Evolutionary conservation across 2,888 invertebrate species (phyloP), one percentile per base, ranked within the genome.

Genomic region (Nipponacmea schrenckii): DNA sequence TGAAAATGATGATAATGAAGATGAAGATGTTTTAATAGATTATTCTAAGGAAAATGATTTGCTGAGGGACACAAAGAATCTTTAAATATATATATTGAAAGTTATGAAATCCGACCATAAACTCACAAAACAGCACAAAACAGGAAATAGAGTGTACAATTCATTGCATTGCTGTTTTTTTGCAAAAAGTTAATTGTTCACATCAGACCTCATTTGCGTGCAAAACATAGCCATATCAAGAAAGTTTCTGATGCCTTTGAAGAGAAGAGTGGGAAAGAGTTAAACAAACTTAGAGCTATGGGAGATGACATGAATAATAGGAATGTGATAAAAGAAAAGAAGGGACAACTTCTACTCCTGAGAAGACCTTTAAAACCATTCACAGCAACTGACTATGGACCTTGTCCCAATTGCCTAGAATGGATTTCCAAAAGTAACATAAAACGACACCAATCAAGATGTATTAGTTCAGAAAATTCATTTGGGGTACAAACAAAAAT

Each of bases 221-320:
- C 63, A 24, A 63, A 63, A 3, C 63, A 63, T 17, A 46, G 46
- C 17, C 46, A 46, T 46, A 46, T 46, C 12, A 46, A 12, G 3
- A 17, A 46, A 46, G 46, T 46, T 12, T 15, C 12, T 15, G 46
- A 46, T 1, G 17, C 17, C 14, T 15, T 46, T 12, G 17, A 17
- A 15, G 17, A 15, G 2, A 46, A 46, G 17, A 17, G 14, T 15
- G n/a, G 20, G 14, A 24, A 26, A 26, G 14, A 17, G 63, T n/a
- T 27, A 12, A 17, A 12, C 1, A 63, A 26, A 63, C 27, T 63
- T 12, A 26, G 26, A 14, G 26, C 63, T 26, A n/a, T 17, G 14
- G 70, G 74, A 15, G 74, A 71, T 31, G 70, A 74, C 48, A 64
- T 62, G 15, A 68, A 74, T 39, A 74, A 74, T 39, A 39, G 24